These are phyloP conservation scores for Acanthopagrus latus DNA, from an alignment of 2,797 vertebrate genomes.

Conservation along the genomic window DNA sequence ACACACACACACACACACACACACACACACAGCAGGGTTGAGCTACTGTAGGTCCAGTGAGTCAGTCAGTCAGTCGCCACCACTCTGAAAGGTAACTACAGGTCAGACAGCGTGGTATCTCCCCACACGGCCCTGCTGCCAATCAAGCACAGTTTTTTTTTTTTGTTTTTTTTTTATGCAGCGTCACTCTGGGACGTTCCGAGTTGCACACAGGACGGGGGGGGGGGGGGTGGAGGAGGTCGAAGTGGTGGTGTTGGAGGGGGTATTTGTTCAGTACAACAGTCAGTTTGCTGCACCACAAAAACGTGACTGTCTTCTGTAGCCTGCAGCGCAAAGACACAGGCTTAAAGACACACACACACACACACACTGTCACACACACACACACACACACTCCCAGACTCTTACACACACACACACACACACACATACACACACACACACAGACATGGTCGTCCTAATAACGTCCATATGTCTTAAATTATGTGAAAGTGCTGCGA, in stretches of 20 bases:
- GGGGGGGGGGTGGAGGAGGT: neutral
- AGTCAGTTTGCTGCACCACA: slow-evolving; percentile 80
- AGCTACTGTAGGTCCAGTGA: slow-evolving; percentile 69
- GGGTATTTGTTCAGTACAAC: slow-evolving; percentile 50
- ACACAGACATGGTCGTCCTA: slow-evolving; percentile 77
- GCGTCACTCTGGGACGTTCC: slow-evolving; percentile 74
- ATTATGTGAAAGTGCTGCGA: slow-evolving; percentile 87
- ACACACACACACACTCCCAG: slow-evolving; percentile 39
- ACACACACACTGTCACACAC: slow-evolving; percentile 44
- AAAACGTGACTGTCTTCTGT: slow-evolving; percentile 84
- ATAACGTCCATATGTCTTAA: slow-evolving; percentile 88
- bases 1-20: slow-evolving; percentile 48
- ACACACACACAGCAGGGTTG: slow-evolving; percentile 38
- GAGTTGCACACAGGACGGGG: slow-evolving; percentile 54
- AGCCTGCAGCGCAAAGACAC: slow-evolving; percentile 73
- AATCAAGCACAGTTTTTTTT: slow-evolving; percentile 74
- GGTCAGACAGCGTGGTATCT: slow-evolving; percentile 61
- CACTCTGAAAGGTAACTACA: slow-evolving; percentile 74
- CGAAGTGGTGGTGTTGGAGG: no score
- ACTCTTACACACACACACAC: slow-evolving; percentile 43
- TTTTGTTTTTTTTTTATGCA: slow-evolving; percentile 61
- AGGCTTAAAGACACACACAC: slow-evolving; percentile 57
- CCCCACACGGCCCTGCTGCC: slow-evolving; percentile 56
- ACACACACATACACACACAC: slow-evolving; percentile 43
- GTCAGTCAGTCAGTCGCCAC: slow-evolving; percentile 34